These are phyloP conservation scores for Calcarius lapponicus DNA, from an alignment of 2,797 vertebrate species.

Conservation along the genomic window DNA sequence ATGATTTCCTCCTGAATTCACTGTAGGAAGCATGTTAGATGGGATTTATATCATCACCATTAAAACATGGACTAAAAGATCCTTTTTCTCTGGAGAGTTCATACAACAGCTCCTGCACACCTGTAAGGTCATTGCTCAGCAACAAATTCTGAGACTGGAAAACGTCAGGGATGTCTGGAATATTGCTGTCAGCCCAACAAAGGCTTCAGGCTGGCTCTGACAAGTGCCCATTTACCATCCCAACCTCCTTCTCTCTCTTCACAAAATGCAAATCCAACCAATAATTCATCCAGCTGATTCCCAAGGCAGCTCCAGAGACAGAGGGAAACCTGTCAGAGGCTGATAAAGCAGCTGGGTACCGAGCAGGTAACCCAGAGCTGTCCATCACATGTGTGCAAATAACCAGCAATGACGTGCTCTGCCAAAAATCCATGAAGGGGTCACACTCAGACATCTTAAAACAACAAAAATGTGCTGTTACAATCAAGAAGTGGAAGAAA, in stretches of 20 bases:
- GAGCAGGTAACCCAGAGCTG: slow-evolving; percentile 3
- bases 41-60: background rate
- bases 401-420: background rate
- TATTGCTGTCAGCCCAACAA: background rate
- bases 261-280: slow-evolving; percentile 22
- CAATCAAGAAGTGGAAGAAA: background rate
- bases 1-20: background rate
- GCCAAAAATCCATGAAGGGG: background rate
- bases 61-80: background rate
- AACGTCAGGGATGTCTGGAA: background rate
- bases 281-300: background rate
- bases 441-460: background rate
- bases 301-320: background rate
- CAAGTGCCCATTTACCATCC: background rate
- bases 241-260: background rate
- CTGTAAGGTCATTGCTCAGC: background rate
- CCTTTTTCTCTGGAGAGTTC: background rate
- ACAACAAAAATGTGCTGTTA: background rate
- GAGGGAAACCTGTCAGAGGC: background rate
- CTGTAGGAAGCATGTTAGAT: background rate
- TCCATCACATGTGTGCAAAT: background rate
- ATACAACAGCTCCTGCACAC: background rate
- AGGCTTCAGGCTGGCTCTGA: background rate
- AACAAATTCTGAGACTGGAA: background rate
- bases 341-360: background rate